Evolutionary conservation across 2,113 vertebrate genomes (phyloP).

Genomic region (Larimichthys crocea): DNA sequence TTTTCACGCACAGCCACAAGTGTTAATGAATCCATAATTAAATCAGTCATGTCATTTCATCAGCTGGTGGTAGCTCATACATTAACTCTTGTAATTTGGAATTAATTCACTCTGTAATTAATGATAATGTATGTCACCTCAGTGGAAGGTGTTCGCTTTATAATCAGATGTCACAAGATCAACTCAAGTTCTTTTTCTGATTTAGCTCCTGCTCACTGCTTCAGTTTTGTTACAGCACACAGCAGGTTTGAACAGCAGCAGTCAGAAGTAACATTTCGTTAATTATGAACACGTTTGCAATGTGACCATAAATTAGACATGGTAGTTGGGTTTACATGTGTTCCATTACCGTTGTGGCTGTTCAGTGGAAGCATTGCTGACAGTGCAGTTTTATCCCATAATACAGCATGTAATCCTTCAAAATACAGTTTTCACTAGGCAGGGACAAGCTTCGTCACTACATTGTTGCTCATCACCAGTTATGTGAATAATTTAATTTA

Average conservation of each 20-base stretch:
- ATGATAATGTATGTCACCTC: conserved; percentile 33
- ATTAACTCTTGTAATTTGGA: conserved; percentile 49
- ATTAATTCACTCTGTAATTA: conserved; percentile 49
- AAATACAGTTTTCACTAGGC: neutral
- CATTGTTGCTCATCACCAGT: neutral
- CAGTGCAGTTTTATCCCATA: neutral
- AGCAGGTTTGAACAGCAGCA: neutral
- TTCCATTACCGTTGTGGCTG: neutral
- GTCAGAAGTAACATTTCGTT: neutral
- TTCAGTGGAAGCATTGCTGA: neutral
- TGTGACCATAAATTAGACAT: neutral
- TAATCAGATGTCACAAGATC: conserved; percentile 52
- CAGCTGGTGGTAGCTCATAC: conserved; percentile 36
- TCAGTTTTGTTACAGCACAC: neutral
- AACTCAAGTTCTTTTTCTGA: neutral
- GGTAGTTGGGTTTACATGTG: neutral
- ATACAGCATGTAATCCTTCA: neutral
- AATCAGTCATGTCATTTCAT: conserved; percentile 30
- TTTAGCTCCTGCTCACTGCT: neutral
- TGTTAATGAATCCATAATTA: conserved; percentile 46
- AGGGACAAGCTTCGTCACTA: neutral
- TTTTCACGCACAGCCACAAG: conserved; percentile 14
- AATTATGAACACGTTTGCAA: neutral
- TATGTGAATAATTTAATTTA: neutral
- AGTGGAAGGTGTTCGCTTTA: conserved; percentile 29